These are phyloP conservation scores for Stomatorhinus walkeri DNA, from an alignment of 2,797 vertebrate genomes.

Conservation along the genomic window DNA sequence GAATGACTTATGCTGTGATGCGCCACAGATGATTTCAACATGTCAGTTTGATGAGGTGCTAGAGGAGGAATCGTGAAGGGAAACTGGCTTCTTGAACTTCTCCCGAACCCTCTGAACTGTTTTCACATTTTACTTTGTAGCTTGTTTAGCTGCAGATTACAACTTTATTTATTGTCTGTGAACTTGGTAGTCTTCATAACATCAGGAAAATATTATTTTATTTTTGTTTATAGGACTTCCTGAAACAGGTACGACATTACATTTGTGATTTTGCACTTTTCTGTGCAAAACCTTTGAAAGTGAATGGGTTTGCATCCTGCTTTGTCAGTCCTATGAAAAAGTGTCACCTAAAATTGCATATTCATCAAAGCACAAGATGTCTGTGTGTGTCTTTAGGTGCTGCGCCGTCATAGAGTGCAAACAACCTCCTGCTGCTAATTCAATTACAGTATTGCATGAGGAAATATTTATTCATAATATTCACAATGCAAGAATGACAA, in stretches of 20 bases:
- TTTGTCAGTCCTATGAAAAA: neutral
- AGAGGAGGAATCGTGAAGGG: neutral
- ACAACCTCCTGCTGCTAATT: slow-evolving; percentile 12
- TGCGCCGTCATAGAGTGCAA: neutral
- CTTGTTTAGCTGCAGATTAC: neutral
- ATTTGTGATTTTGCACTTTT: neutral
- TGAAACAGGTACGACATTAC: neutral
- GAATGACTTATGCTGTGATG: neutral
- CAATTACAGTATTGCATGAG: slow-evolving; percentile 17
- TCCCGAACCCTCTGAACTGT: neutral
- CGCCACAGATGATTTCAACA: neutral
- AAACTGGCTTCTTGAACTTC: neutral
- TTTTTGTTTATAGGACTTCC: neutral
- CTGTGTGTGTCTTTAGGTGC: neutral
- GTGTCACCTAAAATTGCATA: neutral
- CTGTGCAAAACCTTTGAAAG: neutral
- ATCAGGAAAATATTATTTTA: neutral
- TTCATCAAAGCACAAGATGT: neutral
- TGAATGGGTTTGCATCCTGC: neutral
- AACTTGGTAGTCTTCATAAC: neutral
- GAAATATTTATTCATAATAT: slow-evolving; percentile 18
- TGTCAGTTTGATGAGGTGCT: neutral
- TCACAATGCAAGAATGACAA: slow-evolving; percentile 16
- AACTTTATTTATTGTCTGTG: neutral
- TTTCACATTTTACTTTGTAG: neutral